phyloP scores from a whole-genome alignment of 2,113 vertebrate genomes.

The Marmota flaviventris region DNA sequence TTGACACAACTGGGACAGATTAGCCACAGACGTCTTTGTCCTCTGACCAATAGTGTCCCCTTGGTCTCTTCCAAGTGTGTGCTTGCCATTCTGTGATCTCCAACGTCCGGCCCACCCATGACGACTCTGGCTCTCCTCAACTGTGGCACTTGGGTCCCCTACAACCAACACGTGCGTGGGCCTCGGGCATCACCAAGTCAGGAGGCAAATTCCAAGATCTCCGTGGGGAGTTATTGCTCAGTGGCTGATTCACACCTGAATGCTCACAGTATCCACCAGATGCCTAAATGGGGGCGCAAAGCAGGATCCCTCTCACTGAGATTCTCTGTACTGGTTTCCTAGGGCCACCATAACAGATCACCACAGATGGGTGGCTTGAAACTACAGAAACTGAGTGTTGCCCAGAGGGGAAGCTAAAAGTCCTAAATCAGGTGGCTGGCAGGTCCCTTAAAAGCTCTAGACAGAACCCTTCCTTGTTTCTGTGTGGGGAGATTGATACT shows the following conservation, averaged over 20 bases:
- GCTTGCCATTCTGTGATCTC: background rate
- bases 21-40: background rate
- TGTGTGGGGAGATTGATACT: background rate
- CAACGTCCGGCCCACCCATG: background rate
- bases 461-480: background rate
- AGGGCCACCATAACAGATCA: background rate
- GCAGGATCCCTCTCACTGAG: background rate
- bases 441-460: background rate
- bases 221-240: background rate
- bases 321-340: background rate
- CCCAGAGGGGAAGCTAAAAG: background rate
- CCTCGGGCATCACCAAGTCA: background rate
- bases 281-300: background rate
- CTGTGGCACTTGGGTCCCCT: background rate
- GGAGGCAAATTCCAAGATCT: background rate
- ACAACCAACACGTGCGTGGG: background rate
- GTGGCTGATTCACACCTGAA: background rate
- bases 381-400: background rate
- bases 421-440: background rate
- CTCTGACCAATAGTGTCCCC: no score
- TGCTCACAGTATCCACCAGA: background rate
- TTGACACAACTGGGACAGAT: background rate
- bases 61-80: background rate
- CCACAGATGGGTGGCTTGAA: background rate
- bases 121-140: background rate